These are phyloP conservation scores for Palythoa grandiflora DNA, from an alignment of 92 coral and sea anemone genomes.

Conservation along the genomic window DNA sequence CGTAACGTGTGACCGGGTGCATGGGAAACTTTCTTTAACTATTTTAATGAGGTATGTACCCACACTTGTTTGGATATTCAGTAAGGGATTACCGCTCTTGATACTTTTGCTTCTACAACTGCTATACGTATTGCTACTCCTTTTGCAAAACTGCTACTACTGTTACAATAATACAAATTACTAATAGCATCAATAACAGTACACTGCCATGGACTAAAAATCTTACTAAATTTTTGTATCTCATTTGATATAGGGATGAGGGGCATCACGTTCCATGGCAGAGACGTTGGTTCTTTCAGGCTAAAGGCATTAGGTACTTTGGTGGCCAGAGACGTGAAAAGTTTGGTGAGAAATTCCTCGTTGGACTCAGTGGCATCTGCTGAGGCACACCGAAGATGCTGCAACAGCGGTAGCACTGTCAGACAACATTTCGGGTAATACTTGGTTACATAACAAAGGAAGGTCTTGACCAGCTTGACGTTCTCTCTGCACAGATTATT, in stretches of 20 bases:
- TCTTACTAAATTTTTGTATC: not conserved
- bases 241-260: not conserved
- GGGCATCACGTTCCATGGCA: not conserved
- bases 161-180: too few relatives aligned
- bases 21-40: too few relatives aligned
- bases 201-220: not conserved
- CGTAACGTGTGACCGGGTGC: too few relatives aligned
- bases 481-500: not conserved
- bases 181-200: too few relatives aligned
- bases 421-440: constrained; percentile 8
- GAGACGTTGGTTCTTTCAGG: not conserved
- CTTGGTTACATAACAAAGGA: constrained; percentile 7
- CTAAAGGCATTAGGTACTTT: not conserved
- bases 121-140: too few relatives aligned
- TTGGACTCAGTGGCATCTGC: not conserved
- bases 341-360: not conserved
- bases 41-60: too few relatives aligned
- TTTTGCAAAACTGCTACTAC: too few relatives aligned
- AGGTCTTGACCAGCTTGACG: not conserved
- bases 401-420: not conserved
- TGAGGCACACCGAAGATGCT: not conserved
- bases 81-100: not conserved
- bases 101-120: not conserved
- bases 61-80: too few relatives aligned
- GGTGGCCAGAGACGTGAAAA: not conserved